Percentiles rank a stretch among this genome's conserved stretches.
Conservation (phyloP, 2,888 invertebrate species). For the Gymnocheta viridis region DNA sequence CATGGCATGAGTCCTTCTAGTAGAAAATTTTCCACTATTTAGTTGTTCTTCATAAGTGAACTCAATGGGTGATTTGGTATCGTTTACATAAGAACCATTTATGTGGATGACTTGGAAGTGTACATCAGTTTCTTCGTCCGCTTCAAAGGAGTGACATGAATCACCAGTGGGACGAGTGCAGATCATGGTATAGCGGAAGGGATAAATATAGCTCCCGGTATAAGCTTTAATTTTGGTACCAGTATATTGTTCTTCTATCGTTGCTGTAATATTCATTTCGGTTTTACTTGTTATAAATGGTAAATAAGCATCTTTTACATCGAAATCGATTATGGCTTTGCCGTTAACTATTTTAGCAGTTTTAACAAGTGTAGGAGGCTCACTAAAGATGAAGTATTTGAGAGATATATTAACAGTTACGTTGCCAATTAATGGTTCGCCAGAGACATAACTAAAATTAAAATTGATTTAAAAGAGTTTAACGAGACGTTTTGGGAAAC, state of each 20-base stretch:
- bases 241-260: conserved; percentile 94
- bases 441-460: conserved; percentile 85
- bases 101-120: conserved; percentile 83
- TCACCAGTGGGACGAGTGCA: too few relatives aligned
- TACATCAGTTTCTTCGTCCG: neutral
- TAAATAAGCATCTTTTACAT: conserved; percentile 75
- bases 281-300: too few relatives aligned
- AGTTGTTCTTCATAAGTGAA: conserved; percentile 57
- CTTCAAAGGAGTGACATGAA: neutral
- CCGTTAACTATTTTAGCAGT: conserved; percentile 71
- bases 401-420: conserved; percentile 85
- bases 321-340: neutral
- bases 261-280: too few relatives aligned
- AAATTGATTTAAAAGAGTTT: neutral
- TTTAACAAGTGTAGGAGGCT: conserved; percentile 65
- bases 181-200: conserved; percentile 83
- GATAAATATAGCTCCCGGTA: conserved; percentile 90
- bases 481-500: neutral
- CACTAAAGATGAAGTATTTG: too few relatives aligned
- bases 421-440: conserved; percentile 93
- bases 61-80: neutral
- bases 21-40: too few relatives aligned
- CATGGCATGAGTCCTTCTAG: too few relatives aligned
- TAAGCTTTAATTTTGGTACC: conserved; percentile 85
- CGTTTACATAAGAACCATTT: neutral